A percentile compares a stretch with the other conserved stretches of the same genome.
phyloP scores from a whole-genome alignment of 2,797 vertebrate genomes.

The Falco naumanni region DNA sequence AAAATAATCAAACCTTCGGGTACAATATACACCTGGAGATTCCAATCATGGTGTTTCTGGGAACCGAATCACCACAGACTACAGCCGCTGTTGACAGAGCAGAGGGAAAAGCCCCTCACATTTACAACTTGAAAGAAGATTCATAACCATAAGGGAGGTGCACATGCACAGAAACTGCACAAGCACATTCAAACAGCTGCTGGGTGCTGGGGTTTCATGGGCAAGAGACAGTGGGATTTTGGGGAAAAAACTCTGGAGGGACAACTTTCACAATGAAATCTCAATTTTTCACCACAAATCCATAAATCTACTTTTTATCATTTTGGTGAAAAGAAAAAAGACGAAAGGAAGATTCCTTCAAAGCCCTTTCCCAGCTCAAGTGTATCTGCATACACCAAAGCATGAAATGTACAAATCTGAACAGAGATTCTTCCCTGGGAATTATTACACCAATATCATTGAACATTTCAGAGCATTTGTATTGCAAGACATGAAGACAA shows the following conservation, averaged over 20 bases:
- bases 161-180: background rate
- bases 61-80: background rate
- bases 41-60: background rate
- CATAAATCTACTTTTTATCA: background rate
- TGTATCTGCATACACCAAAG: background rate
- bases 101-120: background rate
- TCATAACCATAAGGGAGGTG: background rate
- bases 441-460: background rate
- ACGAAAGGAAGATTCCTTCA: background rate
- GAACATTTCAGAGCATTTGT: background rate
- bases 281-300: background rate
- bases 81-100: background rate
- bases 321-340: background rate
- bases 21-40: background rate
- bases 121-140: background rate
- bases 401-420: background rate
- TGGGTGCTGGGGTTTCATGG: background rate
- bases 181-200: background rate
- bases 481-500: background rate
- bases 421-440: background rate
- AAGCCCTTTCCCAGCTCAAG: background rate
- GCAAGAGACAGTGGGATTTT: background rate
- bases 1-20: background rate
- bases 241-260: background rate
- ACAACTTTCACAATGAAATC: background rate